Base-by-base conservation (phyloP, 2,113 vertebrate genomes). In the Columba janthina region DNA sequence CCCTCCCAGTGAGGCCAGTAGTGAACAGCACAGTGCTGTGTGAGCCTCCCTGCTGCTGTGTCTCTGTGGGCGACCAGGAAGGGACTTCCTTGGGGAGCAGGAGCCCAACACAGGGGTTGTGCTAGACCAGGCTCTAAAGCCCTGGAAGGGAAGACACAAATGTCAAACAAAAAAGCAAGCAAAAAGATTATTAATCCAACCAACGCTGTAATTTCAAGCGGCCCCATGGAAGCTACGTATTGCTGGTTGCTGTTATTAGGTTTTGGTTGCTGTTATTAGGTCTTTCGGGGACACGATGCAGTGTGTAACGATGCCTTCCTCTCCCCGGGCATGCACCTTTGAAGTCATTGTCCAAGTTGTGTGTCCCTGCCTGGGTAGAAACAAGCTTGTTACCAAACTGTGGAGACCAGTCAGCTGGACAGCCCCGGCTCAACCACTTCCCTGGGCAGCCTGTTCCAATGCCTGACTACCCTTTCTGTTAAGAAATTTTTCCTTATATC, bases 1-100 rank as follows among this genome's bases (percentile, higher is more conserved):
- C 67, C 65, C 3, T 0, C 18, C n/a, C 36, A n/a, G 51, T 0
- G 5, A 54, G 8, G 22, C 46, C 60, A 67, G 46, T 46, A 9
- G 2, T 54, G 58, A 54, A 36, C 16, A 31, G 26, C 53, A 56
- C 0, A 0, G n/a, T 32, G 58, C 60, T 5, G 21, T 20, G 42
- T 40, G 65, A 56, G 78, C 60, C 66, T 46, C 65, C 42, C 32
- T 38, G 22, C 32, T 0, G 0, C 57, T 15, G 15, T 11, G 10
- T 60, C 65, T 53, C 72, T 72, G 58, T 0, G 0, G 44, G 36
- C 2, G 0, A 38, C 20, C 0, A 0, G 28, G 50, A 64, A 65
- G 44, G 71, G 29, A 6, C 71, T 77, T 71, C 24, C 17, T n/a
- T 2, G 2, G 16, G 38, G n/a, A 56, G 10, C 1, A 0, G 34